Base-by-base conservation (phyloP, 2,888 invertebrate species). In the Taenaris catops region DNA sequence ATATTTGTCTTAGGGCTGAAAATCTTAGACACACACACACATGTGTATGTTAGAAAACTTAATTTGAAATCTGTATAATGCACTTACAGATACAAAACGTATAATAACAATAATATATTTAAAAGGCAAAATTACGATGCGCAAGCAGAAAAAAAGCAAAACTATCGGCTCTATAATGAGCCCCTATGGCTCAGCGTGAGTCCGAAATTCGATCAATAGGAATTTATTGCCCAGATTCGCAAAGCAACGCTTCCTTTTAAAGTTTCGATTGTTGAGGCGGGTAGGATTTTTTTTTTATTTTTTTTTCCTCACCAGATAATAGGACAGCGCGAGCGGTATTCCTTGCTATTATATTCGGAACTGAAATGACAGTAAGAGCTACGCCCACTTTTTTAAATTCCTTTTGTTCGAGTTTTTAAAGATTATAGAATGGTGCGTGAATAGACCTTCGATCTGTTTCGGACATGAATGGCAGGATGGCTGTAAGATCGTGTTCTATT, bases 141-240 rank as follows among this genome's bases (percentile, higher is more conserved):
- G 8, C n/a, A 10, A 5, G 10, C 17, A 48, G 64, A n/a, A 73
- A 74, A 76, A 67, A 62, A 44, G 29, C 24, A 52, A 78, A 78
- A 79, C 76, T 68, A 74, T 73, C 49, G 61, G 44, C 50, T 53
- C 49, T 65, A 86, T 86, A 87, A 87, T 86, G 76, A 79, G 74
- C 86, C 87, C 87, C 70, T 79, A 86, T 87, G 61, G 63, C 80
- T 18, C 83, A 80, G 86, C 86, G 72, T 76, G 84, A 71, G 79
- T 79, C 83, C 83, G 58, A 78, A 80, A 78, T 79, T 78, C 78
- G 73, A 84, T 84, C 83, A 83, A 83, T 69, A 73, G 65, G 63
- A 81, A 81, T 86, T 83, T 86, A 84, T 86, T 84, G 74, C 71
- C 76, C 68, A 72, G 67, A 83, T 86, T 84, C 68, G 84, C 83